phyloP scores from a whole-genome alignment of 2,797 vertebrate genomes.

The Cuniculus paca region DNA sequence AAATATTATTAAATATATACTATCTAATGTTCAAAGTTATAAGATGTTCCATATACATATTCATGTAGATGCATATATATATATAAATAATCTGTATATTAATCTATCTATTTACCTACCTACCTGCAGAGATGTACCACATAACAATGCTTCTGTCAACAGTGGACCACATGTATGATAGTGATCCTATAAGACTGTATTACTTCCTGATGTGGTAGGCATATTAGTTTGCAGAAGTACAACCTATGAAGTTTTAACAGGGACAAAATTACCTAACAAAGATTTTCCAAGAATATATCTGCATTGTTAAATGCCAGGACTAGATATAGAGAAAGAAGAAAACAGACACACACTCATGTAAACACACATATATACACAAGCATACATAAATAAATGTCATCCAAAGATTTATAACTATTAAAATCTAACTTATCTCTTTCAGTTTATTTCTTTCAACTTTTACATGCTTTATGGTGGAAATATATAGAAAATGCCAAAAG shows the following conservation, averaged over 20 bases:
- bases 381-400: background rate
- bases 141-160: background rate
- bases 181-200: background rate
- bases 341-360: background rate
- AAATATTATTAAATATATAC: background rate
- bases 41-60: background rate
- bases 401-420: background rate
- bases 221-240: background rate
- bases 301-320: background rate
- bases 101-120: background rate
- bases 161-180: background rate
- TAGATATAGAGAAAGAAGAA: background rate
- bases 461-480: background rate
- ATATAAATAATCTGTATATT: background rate
- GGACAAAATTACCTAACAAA: background rate
- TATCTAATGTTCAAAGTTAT: background rate
- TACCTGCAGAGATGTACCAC: background rate
- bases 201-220: background rate
- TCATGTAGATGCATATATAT: background rate
- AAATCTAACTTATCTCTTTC: background rate
- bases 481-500: background rate
- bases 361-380: background rate
- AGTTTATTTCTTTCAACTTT: background rate
- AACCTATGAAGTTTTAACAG: background rate
- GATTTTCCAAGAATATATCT: background rate